Conservation (phyloP, 1,140 invertebrate species). For the Acromyrmex charruanus region DNA sequence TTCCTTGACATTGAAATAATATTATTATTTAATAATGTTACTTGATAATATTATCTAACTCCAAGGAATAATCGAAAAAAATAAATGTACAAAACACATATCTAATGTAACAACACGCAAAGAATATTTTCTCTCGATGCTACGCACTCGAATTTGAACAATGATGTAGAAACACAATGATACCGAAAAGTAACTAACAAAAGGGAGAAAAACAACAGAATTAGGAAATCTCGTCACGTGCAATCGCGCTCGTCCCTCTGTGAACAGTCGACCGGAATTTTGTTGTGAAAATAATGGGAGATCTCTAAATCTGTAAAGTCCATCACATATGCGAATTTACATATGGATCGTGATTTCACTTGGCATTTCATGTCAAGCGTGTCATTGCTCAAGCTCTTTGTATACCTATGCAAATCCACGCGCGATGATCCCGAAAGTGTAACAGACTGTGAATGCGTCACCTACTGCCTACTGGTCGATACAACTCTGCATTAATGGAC, state of each 20-base stretch:
- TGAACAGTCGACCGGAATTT: constrained; percentile 36
- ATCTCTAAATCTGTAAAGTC: constrained; percentile 27
- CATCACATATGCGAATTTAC: not conserved
- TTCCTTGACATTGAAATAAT: not conserved
- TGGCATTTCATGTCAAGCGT: constrained; percentile 7
- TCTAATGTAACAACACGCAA: not conserved
- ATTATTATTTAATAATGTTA: no score
- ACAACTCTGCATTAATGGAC: constrained; percentile 25
- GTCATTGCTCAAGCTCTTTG: not conserved
- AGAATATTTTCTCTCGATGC: not conserved
- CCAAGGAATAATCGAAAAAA: not conserved
- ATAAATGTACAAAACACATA: constrained; percentile 24
- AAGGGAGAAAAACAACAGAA: not conserved
- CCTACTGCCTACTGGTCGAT: constrained; percentile 24
- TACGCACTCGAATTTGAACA: not conserved
- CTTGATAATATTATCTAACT: not conserved
- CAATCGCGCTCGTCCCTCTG: not conserved
- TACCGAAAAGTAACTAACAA: constrained; percentile 15
- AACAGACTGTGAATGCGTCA: constrained; percentile 37
- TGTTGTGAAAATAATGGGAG: not conserved
- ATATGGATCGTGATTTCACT: not conserved
- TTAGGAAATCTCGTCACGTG: not conserved
- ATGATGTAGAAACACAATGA: not conserved
- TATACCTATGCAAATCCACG: not conserved
- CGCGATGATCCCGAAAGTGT: not conserved